Evolutionary conservation across 2,113 vertebrate species (phyloP).

Genomic region (Stomatorhinus ivindoensis): DNA sequence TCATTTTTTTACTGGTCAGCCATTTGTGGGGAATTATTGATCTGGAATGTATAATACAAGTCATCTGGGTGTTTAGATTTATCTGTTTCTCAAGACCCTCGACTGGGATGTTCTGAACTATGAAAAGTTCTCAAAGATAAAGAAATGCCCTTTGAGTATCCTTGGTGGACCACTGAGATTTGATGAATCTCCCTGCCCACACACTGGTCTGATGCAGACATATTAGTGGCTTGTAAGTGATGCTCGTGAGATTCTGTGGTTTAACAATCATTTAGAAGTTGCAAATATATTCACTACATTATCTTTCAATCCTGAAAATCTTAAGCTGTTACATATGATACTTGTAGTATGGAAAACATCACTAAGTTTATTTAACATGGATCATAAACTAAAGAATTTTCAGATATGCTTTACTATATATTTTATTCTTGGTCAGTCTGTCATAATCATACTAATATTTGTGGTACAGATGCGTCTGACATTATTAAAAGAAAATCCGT

Average conservation of each 20-base stretch:
- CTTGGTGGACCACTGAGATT: not conserved
- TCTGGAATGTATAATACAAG: not conserved
- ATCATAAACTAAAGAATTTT: not conserved
- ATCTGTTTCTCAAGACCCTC: not conserved
- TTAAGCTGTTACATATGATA: not conserved
- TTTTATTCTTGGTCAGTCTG: not conserved
- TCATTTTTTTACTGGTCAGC: not conserved
- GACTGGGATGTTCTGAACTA: not conserved
- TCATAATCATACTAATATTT: not conserved
- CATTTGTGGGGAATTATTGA: slow-evolving; percentile 1
- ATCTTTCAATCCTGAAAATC: not conserved
- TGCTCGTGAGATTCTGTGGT: not conserved
- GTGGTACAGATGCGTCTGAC: not conserved
- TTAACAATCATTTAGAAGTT: not conserved
- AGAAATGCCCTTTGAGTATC: not conserved
- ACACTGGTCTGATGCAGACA: not conserved
- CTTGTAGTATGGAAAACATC: not conserved
- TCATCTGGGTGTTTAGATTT: not conserved
- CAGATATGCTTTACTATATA: not conserved
- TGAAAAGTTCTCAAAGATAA: not conserved
- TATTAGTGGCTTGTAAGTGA: not conserved
- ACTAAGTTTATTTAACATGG: not conserved
- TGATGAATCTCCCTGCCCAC: not conserved
- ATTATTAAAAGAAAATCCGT: not conserved
- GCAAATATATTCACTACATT: not conserved